Percentiles rank a stretch among this genome's conserved stretches.
These are phyloP conservation scores for Carollia perspicillata DNA, from an alignment of 2,113 vertebrate species.

Conservation along the genomic window DNA sequence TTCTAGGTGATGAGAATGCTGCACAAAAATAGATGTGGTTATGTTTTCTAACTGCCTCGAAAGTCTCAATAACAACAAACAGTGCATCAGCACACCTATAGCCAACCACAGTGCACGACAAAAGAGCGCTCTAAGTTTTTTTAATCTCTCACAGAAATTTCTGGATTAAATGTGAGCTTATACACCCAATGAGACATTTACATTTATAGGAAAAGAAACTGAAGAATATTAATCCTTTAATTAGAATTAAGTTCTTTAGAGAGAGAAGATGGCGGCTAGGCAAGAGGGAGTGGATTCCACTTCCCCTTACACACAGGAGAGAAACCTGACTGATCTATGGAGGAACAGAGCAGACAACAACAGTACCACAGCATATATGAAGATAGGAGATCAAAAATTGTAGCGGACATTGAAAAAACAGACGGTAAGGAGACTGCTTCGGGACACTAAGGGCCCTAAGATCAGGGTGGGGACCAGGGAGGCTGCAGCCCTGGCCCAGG, in stretches of 20 bases:
- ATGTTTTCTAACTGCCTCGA: neutral
- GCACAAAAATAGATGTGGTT: neutral
- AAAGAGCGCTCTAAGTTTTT: neutral
- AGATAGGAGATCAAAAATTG: too few relatives aligned
- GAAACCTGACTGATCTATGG: too few relatives aligned
- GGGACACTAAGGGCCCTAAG: too few relatives aligned
- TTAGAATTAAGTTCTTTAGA: neutral
- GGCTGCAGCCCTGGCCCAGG: too few relatives aligned
- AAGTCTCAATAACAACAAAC: neutral
- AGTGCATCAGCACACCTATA: neutral
- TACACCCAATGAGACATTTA: neutral
- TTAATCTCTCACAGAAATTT: neutral
- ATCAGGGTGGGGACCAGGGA: too few relatives aligned
- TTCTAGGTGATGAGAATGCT: neutral
- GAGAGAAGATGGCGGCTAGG: too few relatives aligned
- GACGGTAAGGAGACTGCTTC: too few relatives aligned
- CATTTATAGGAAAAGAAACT: neutral
- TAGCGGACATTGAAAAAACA: too few relatives aligned
- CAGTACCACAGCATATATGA: too few relatives aligned
- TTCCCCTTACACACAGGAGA: too few relatives aligned
- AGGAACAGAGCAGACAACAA: too few relatives aligned
- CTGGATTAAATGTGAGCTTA: neutral
- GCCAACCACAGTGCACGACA: neutral
- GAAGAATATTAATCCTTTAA: neutral
- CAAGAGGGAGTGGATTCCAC: too few relatives aligned